Evolutionary conservation across 2,113 vertebrate genomes (phyloP).

Genomic region (Engraulis encrasicolus): DNA sequence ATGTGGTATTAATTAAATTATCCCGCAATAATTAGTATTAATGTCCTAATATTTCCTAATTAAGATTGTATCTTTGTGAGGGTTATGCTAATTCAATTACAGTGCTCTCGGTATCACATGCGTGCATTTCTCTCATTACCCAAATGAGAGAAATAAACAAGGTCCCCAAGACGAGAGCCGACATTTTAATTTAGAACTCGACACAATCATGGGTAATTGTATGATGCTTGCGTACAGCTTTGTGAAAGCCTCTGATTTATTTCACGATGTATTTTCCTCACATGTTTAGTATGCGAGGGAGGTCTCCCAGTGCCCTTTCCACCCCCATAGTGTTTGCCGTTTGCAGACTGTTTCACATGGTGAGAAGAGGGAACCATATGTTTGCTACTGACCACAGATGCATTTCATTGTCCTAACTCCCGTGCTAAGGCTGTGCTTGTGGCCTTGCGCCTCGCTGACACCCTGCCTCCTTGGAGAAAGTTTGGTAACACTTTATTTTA

Average conservation of each 20-base stretch:
- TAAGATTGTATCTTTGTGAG: conserved; percentile 39
- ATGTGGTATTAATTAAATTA: conserved; percentile 56
- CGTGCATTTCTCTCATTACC: background rate
- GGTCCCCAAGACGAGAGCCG: background rate
- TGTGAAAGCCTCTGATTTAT: background rate
- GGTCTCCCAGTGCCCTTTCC: background rate
- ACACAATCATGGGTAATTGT: background rate
- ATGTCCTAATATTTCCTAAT: conserved; percentile 47
- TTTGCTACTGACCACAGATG: no score
- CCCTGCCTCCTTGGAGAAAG: no score
- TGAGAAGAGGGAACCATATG: no score
- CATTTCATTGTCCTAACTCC: no score
- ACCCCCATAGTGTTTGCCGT: background rate
- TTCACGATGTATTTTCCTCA: background rate
- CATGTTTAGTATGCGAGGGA: background rate
- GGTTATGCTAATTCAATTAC: conserved; percentile 50
- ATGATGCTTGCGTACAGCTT: background rate
- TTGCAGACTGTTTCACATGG: background rate
- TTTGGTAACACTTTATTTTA: no score
- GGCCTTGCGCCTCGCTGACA: no score
- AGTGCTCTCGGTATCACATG: background rate
- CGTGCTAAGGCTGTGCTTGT: no score
- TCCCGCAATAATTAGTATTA: conserved; percentile 45
- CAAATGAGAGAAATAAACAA: conserved; percentile 33
- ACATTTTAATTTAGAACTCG: background rate